Conservation (phyloP, 2,888 invertebrate species). For the Lasius fuliginosus region DNA sequence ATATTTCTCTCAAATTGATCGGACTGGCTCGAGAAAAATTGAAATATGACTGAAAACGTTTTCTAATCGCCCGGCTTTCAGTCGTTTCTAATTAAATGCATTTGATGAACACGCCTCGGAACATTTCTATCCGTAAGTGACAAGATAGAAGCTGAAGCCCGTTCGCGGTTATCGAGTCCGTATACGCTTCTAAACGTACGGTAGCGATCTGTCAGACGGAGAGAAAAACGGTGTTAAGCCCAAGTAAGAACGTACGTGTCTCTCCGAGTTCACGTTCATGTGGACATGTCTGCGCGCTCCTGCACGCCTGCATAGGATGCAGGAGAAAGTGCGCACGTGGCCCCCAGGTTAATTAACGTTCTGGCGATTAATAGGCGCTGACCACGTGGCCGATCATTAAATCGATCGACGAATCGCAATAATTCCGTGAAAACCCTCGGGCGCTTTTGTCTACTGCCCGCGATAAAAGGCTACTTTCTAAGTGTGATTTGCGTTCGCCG, state of each 20-base stretch:
- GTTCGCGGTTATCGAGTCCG: constrained; percentile 65
- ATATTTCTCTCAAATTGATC: neutral
- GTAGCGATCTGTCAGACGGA: constrained; percentile 79
- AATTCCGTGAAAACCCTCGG: constrained; percentile 62
- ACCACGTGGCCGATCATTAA: constrained; percentile 72
- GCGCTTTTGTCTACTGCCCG: constrained; percentile 25
- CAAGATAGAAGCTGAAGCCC: constrained; percentile 57
- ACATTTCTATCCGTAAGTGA: constrained; percentile 68
- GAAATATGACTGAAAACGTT: neutral
- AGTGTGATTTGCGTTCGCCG: constrained; percentile 40
- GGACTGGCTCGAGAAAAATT: neutral
- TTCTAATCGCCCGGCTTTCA: constrained; percentile 3
- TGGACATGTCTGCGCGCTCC: constrained; percentile 19
- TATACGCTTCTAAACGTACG: constrained; percentile 75
- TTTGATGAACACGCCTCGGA: constrained; percentile 62
- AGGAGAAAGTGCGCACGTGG: constrained; percentile 82
- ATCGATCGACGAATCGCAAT: constrained; percentile 67
- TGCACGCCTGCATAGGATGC: constrained; percentile 18
- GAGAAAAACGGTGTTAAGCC: constrained; percentile 73
- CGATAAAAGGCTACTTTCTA: constrained; percentile 61
- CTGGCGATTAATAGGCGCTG: constrained; percentile 68
- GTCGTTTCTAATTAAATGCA: constrained; percentile 63
- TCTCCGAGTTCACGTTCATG: constrained; percentile 41
- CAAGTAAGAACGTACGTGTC: constrained; percentile 59
- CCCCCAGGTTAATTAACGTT: constrained; percentile 80